Evolutionary conservation across 2,113 vertebrate species (phyloP).

Genomic region (Calcarius ornatus): DNA sequence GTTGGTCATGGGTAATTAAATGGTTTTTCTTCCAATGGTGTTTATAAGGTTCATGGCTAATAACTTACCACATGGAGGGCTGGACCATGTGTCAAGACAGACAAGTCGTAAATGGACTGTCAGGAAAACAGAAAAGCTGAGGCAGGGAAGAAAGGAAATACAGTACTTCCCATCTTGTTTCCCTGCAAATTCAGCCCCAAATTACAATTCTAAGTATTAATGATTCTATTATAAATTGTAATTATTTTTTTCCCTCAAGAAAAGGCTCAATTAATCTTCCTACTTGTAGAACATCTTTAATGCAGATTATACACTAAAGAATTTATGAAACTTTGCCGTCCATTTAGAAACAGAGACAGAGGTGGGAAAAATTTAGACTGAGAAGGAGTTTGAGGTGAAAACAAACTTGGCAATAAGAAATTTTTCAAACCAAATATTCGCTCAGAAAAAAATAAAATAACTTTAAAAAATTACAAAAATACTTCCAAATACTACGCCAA

Average conservation of each 20-base stretch:
- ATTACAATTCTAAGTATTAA: neutral
- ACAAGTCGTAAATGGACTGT: neutral
- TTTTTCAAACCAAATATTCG: neutral
- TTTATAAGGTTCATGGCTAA: slow-evolving; percentile 26
- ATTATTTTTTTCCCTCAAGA: neutral
- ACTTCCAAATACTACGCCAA: neutral
- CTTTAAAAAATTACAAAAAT: neutral
- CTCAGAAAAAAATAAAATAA: neutral
- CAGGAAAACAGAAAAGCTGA: neutral
- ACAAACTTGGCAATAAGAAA: neutral
- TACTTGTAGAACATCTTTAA: neutral
- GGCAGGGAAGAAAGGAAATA: neutral
- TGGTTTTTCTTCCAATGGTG: slow-evolving; percentile 6
- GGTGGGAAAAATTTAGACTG: neutral
- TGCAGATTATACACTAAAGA: neutral
- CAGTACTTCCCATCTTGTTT: neutral
- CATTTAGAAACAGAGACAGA: neutral
- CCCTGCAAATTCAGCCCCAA: neutral
- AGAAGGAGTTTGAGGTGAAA: neutral
- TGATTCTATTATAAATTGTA: neutral
- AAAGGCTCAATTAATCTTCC: neutral
- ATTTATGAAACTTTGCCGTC: neutral
- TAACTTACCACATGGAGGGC: slow-evolving; percentile 10
- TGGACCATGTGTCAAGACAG: neutral
- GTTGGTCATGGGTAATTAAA: slow-evolving; percentile 35